phyloP scores from a whole-genome alignment of 1,140 invertebrate species.

The Diabrotica undecimpunctata region DNA sequence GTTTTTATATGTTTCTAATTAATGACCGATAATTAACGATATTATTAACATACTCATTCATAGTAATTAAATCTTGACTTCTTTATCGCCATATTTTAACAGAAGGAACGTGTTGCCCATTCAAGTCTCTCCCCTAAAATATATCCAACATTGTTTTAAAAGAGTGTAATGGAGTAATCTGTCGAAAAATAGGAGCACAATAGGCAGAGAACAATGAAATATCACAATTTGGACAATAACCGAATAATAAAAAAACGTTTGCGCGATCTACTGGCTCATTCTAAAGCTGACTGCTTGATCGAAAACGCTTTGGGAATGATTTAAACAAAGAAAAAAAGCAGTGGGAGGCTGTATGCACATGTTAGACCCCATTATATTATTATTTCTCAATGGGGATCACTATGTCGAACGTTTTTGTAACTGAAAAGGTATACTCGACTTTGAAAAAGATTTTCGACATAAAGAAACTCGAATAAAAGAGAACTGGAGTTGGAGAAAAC shows the following conservation, averaged over 20 bases:
- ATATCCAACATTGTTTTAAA: conserved; percentile 20
- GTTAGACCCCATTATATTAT: conserved; percentile 40
- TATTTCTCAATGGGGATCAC: conserved; percentile 42
- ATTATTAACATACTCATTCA: too few relatives aligned
- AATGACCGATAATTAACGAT: too few relatives aligned
- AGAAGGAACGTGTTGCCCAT: conserved; percentile 1
- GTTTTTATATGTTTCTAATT: too few relatives aligned
- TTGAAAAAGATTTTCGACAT: conserved; percentile 35
- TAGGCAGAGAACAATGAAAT: conserved; percentile 20
- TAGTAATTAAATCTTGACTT: neutral
- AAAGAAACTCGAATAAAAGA: conserved; percentile 34
- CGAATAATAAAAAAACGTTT: conserved; percentile 16
- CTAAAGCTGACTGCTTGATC: conserved; percentile 18
- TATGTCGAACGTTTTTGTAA: conserved; percentile 41
- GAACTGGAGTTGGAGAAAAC: conserved; percentile 33
- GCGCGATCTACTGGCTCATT: neutral
- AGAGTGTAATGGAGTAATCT: conserved; percentile 22
- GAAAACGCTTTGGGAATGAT: conserved; percentile 37
- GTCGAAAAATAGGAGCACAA: conserved; percentile 19
- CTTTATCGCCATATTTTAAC: neutral
- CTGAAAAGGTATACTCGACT: conserved; percentile 47
- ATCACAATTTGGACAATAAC: conserved; percentile 22
- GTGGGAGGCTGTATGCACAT: conserved; percentile 44
- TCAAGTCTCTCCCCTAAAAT: conserved; percentile 6
- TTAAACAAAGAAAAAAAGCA: conserved; percentile 43